A percentile compares a stretch with the other conserved stretches of the same genome.
These are phyloP conservation scores for Danio choprae DNA, from an alignment of 2,797 vertebrate species.

Conservation along the genomic window DNA sequence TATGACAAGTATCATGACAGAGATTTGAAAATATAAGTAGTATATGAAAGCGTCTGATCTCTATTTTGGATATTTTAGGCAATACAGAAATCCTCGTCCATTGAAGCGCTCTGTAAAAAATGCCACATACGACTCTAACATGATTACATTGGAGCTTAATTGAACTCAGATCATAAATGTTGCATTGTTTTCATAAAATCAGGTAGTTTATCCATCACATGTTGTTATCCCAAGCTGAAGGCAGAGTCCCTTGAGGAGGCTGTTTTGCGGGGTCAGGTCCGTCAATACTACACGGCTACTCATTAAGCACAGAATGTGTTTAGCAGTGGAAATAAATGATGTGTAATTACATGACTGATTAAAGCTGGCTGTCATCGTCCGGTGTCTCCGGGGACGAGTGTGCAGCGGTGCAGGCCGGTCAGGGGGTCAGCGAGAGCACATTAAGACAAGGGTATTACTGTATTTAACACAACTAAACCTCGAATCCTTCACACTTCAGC, in stretches of 20 bases:
- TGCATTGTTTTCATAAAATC: neutral
- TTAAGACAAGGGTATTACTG: conserved; percentile 82
- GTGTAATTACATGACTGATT: conserved; percentile 79
- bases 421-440: conserved; percentile 75
- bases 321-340: conserved; percentile 78
- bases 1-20: too few relatives aligned
- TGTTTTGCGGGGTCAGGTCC: conserved; percentile 58
- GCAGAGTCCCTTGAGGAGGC: neutral
- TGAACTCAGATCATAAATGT: too few relatives aligned
- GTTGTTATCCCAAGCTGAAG: neutral
- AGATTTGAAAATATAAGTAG: too few relatives aligned
- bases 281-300: conserved; percentile 71
- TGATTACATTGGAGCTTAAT: too few relatives aligned
- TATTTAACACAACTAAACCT: conserved; percentile 74
- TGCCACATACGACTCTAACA: too few relatives aligned
- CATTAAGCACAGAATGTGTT: conserved; percentile 76
- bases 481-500: conserved; percentile 71
- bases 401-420: conserved; percentile 70
- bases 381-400: conserved; percentile 71
- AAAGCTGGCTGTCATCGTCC: conserved; percentile 72
- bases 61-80: too few relatives aligned
- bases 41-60: too few relatives aligned
- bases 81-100: too few relatives aligned
- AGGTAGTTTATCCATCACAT: neutral
- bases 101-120: too few relatives aligned